Evolutionary conservation across 2,797 vertebrate species (phyloP).

Genomic region (Rhabdophis nuchalis): DNA sequence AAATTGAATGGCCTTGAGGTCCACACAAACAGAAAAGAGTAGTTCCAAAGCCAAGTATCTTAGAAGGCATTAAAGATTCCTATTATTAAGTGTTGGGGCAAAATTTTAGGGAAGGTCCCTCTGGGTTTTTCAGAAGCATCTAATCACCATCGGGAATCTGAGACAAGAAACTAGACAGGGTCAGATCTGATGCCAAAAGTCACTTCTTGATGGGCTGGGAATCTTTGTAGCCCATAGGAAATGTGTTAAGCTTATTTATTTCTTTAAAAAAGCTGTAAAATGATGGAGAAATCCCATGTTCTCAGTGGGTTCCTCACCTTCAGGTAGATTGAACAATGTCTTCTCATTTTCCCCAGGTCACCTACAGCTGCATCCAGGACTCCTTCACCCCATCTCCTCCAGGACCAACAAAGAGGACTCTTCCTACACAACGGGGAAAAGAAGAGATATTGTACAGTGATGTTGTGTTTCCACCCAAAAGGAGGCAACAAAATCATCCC

Average conservation of each 20-base stretch:
- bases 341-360: background rate
- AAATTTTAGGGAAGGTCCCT: background rate
- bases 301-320: background rate
- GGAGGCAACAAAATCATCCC: background rate
- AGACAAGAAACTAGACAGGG: background rate
- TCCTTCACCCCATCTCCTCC: background rate
- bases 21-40: background rate
- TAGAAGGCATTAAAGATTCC: background rate
- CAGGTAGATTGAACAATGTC: background rate
- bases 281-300: background rate
- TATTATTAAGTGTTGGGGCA: background rate
- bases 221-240: background rate
- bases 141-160: background rate
- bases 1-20: background rate
- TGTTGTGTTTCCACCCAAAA: background rate
- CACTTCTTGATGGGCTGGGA: background rate
- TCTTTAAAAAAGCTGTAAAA: background rate
- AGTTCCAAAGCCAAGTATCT: background rate
- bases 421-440: background rate
- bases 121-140: background rate
- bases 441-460: background rate
- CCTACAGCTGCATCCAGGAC: background rate
- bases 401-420: background rate
- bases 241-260: accelerated
- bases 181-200: accelerated